phyloP scores from a whole-genome alignment of 35 echinoderm and acorn worm genomes.

The Heliocidaris erythrogramma region DNA sequence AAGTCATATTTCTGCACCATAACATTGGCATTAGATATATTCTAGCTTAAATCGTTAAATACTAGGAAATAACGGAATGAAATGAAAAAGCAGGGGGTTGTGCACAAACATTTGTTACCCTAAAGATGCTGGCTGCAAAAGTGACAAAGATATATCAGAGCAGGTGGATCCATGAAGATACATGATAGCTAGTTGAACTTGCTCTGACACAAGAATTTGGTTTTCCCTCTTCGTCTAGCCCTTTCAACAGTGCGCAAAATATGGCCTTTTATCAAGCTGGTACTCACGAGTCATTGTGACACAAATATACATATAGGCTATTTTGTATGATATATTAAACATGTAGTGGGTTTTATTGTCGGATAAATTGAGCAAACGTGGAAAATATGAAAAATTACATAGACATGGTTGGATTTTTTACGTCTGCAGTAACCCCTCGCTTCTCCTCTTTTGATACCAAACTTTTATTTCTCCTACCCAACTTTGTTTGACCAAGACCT shows the following conservation, averaged over 20 bases:
- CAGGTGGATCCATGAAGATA: not conserved
- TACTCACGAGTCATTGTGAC: not conserved
- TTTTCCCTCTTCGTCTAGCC: not conserved
- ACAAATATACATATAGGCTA: not conserved
- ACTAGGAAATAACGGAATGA: not conserved
- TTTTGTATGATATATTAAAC: not conserved
- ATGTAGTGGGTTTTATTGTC: not conserved
- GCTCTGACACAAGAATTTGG: conserved; percentile 23
- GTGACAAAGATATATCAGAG: not conserved
- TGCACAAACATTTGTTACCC: not conserved
- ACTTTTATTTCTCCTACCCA: not conserved
- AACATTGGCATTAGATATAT: no score
- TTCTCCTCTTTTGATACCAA: not conserved
- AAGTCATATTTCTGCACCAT: no score
- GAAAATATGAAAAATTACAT: not conserved
- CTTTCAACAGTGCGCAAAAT: not conserved
- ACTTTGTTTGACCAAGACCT: no score
- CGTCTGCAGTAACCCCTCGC: not conserved
- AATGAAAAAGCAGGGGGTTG: not conserved
- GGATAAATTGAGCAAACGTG: not conserved
- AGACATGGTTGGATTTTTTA: not conserved
- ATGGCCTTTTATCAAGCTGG: not conserved
- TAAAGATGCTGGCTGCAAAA: not conserved
- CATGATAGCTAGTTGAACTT: conserved; percentile 5
- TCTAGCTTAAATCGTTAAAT: no score